A percentile compares a stretch with the other conserved stretches of the same genome.
Conservation (phyloP, 1,140 invertebrate genomes). For the Probaryconus sp. region DNA sequence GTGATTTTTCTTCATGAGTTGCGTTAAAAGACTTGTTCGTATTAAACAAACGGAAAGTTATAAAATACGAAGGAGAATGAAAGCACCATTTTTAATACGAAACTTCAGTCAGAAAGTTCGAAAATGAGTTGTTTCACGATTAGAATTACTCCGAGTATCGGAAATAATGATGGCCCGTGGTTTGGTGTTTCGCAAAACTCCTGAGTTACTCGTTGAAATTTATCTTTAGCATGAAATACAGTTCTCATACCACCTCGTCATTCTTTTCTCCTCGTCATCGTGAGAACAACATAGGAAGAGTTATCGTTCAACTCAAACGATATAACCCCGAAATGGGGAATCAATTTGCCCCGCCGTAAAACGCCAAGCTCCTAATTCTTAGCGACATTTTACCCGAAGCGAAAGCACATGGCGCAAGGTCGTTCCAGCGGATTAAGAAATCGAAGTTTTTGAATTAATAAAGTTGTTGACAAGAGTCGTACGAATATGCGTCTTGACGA, state of each 20-base stretch:
- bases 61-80: too few species aligned
- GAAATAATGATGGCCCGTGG: neutral
- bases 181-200: neutral
- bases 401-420: conserved; percentile 8
- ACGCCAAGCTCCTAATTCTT: conserved; percentile 3
- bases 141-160: conserved; percentile 5
- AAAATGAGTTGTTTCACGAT: conserved; percentile 6
- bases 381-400: neutral
- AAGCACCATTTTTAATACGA: neutral
- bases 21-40: neutral
- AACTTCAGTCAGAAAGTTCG: conserved; percentile 2
- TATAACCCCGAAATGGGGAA: conserved; percentile 6
- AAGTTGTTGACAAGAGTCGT: conserved; percentile 17
- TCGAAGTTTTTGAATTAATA: conserved; percentile 39
- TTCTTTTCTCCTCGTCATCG: neutral
- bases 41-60: conserved; percentile 9
- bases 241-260: too few species aligned
- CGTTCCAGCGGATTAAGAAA: conserved; percentile 10
- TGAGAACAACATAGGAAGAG: conserved; percentile 9
- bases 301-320: conserved; percentile 5
- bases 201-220: conserved; percentile 9
- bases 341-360: conserved; percentile 22
- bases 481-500: conserved; percentile 10
- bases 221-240: conserved; percentile 4
- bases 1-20: conserved; percentile 22